A percentile compares a stretch with the other conserved stretches of the same genome.
phyloP scores from a whole-genome alignment of 2,888 invertebrate species.

The Stenoptilia bipunctidactyla region DNA sequence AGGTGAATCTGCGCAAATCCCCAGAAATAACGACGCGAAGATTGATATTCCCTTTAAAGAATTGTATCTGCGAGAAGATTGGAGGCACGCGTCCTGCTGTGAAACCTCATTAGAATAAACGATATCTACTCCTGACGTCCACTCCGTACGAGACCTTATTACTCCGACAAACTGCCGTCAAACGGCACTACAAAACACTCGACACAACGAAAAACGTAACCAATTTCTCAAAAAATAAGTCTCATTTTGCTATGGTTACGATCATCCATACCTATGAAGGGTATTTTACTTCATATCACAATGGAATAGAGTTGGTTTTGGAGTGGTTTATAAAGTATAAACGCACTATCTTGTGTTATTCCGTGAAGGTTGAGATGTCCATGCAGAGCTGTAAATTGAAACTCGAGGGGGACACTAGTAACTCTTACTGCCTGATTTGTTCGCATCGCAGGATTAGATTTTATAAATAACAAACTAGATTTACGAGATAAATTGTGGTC shows the following conservation, averaged over 20 bases:
- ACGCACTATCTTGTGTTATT: slow-evolving; percentile 42
- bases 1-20: too few relatives aligned
- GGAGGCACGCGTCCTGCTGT: slow-evolving; percentile 34
- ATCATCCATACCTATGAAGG: slow-evolving; percentile 13
- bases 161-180: slow-evolving; percentile 67
- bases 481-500: too few relatives aligned
- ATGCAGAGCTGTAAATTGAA: slow-evolving; percentile 59
- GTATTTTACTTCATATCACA: slow-evolving; percentile 30
- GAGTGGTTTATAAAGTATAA: slow-evolving; percentile 33
- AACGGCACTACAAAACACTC: slow-evolving; percentile 31
- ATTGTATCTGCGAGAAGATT: slow-evolving; percentile 21
- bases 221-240: slow-evolving; percentile 24
- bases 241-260: slow-evolving; percentile 21
- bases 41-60: slow-evolving; percentile 7
- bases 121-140: slow-evolving; percentile 69
- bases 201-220: slow-evolving; percentile 24
- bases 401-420: slow-evolving; percentile 47
- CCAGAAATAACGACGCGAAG: neutral
- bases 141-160: slow-evolving; percentile 66
- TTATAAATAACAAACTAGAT: slow-evolving; percentile 1
- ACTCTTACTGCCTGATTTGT: slow-evolving; percentile 22
- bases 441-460: neutral
- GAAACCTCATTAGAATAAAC: slow-evolving; percentile 70
- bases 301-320: slow-evolving; percentile 32
- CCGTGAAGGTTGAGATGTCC: slow-evolving; percentile 53